Evolutionary conservation across 1,140 invertebrate genomes (phyloP).

Genomic region (Drosophila sp.): DNA sequence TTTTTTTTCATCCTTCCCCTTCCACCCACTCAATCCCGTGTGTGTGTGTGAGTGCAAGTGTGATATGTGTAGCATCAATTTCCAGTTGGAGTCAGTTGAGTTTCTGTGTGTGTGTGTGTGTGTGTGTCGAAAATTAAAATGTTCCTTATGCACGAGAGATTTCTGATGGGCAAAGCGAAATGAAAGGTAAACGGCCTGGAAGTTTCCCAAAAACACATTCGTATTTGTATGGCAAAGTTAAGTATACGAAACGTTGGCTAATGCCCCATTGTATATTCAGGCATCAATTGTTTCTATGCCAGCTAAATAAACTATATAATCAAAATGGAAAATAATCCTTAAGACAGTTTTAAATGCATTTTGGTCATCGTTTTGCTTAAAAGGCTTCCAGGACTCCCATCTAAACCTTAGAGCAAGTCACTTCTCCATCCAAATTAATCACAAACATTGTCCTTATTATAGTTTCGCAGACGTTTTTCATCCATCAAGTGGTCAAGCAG

Average conservation of each 20-base stretch:
- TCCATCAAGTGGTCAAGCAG: too few species aligned
- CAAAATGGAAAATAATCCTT: too few species aligned
- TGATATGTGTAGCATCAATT: conserved; percentile 72
- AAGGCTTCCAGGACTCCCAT: too few species aligned
- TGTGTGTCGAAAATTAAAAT: conserved; percentile 66
- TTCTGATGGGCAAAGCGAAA: conserved; percentile 73
- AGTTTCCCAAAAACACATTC: conserved; percentile 60
- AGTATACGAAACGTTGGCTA: conserved; percentile 11
- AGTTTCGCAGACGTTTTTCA: too few species aligned
- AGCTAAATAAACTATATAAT: too few species aligned
- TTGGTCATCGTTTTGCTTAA: too few species aligned
- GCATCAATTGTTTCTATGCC: too few species aligned
- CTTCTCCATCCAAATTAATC: too few species aligned
- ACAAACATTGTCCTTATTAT: too few species aligned
- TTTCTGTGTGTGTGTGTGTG: conserved; percentile 1
- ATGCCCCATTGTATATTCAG: conserved; percentile 7
- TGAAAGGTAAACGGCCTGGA: conserved; percentile 72
- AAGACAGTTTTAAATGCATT: too few species aligned
- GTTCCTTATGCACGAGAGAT: conserved; percentile 77
- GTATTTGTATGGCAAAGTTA: neutral
- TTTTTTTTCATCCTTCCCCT: neutral
- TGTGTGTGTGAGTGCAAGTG: conserved; percentile 37
- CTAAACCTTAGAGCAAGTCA: too few species aligned
- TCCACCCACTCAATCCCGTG: neutral
- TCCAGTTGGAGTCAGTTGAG: conserved; percentile 52